Conservation (phyloP, 2,113 vertebrate genomes). For the Merops nubicus region DNA sequence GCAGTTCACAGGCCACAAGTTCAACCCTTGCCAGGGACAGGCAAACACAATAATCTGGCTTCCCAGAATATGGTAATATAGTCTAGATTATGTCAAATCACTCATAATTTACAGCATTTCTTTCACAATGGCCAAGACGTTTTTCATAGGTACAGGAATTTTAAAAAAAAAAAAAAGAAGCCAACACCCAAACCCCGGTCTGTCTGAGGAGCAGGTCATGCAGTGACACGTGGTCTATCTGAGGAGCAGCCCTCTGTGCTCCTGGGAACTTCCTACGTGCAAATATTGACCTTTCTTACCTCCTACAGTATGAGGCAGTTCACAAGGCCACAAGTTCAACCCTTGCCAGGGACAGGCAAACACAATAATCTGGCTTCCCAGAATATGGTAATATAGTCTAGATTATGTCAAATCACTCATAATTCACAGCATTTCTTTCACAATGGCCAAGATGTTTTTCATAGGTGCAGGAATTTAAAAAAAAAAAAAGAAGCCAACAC, state of each 20-base stretch:
- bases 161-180: neutral
- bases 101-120: neutral
- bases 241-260: neutral
- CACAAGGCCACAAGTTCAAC: neutral
- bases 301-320: neutral
- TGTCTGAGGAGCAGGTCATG: neutral
- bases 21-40: neutral
- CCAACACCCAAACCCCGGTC: no score
- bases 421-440: neutral
- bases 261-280: neutral
- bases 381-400: neutral
- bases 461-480: neutral
- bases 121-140: neutral
- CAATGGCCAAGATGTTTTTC: neutral
- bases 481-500: no score
- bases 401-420: accelerated
- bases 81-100: neutral
- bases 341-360: neutral
- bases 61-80: neutral
- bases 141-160: neutral
- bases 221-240: neutral
- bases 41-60: neutral
- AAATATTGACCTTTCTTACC: neutral
- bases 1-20: neutral
- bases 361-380: neutral